Percentiles rank a stretch among this genome's conserved stretches.
Evolutionary conservation across 1,140 invertebrate genomes (phyloP).

Genomic region (Colletes latitarsis): DNA sequence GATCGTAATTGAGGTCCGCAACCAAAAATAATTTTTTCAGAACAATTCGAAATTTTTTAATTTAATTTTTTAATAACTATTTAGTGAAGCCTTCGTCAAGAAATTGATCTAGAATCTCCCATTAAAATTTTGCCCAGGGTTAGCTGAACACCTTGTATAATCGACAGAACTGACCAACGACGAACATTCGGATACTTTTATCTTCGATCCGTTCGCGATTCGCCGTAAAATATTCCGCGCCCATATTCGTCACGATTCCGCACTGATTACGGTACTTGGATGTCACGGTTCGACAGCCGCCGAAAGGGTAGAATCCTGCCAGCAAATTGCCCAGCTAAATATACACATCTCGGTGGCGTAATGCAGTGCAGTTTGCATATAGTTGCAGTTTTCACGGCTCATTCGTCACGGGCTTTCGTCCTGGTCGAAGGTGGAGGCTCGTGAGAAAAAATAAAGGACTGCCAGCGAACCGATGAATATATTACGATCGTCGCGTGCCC

Average conservation of each 20-base stretch:
- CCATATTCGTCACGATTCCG: background rate
- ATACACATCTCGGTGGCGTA: slow-evolving; percentile 52
- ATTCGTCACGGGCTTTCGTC: slow-evolving; percentile 70
- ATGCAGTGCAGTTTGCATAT: slow-evolving; percentile 72
- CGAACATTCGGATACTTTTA: no score
- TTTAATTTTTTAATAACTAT: no score
- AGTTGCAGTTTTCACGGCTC: slow-evolving; percentile 75
- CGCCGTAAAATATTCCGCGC: no score
- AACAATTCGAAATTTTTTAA: no score
- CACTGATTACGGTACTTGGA: slow-evolving; percentile 13
- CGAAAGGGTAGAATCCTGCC: slow-evolving; percentile 23
- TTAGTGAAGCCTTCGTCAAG: no score
- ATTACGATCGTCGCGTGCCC: slow-evolving; percentile 49
- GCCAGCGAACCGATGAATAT: slow-evolving; percentile 64
- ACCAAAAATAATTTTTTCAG: no score
- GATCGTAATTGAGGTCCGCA: no score
- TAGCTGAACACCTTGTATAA: no score
- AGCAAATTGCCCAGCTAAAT: slow-evolving; percentile 40
- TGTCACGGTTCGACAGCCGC: slow-evolving; percentile 11
- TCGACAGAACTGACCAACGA: no score
- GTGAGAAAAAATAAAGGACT: slow-evolving; percentile 76
- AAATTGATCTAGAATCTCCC: no score
- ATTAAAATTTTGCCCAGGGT: no score
- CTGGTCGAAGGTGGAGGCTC: slow-evolving; percentile 49
- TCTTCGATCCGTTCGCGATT: no score